phyloP scores from a whole-genome alignment of 2,888 invertebrate genomes.

The Frankliniella fusca region DNA sequence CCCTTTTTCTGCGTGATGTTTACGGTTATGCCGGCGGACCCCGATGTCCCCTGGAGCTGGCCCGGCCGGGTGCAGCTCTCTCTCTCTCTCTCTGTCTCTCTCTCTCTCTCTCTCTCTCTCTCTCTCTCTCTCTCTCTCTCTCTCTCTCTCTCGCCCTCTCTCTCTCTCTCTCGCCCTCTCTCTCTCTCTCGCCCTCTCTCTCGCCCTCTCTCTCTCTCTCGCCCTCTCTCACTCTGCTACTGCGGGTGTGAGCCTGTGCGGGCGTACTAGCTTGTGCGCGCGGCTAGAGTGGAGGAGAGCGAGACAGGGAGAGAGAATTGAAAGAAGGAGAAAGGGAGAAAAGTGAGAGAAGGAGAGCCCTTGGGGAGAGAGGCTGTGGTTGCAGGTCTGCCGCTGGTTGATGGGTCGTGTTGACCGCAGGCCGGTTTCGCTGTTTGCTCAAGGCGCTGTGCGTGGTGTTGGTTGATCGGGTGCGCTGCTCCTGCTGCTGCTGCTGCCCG shows the following conservation, averaged over 20 bases:
- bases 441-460: too few species aligned
- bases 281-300: background rate
- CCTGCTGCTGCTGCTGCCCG: background rate
- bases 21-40: slow-evolving; percentile 22
- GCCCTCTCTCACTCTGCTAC: too few species aligned
- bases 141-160: too few species aligned
- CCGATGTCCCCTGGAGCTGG: background rate
- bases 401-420: background rate
- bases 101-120: too few species aligned
- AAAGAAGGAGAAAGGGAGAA: too few species aligned
- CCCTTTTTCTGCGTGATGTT: slow-evolving; percentile 24
- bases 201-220: too few species aligned
- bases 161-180: too few species aligned
- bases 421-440: background rate
- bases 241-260: background rate
- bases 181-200: too few species aligned
- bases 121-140: too few species aligned
- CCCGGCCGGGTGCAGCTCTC: background rate
- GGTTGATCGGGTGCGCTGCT: background rate
- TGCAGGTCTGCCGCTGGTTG: too few species aligned
- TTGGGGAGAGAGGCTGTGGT: too few species aligned
- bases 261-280: background rate
- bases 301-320: background rate
- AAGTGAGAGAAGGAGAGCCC: too few species aligned
- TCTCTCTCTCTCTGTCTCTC: background rate